Percentiles rank a stretch among this genome's conserved stretches.
These are phyloP conservation scores for Equus przewalskii DNA, from an alignment of 2,113 vertebrate genomes.

Conservation along the genomic window DNA sequence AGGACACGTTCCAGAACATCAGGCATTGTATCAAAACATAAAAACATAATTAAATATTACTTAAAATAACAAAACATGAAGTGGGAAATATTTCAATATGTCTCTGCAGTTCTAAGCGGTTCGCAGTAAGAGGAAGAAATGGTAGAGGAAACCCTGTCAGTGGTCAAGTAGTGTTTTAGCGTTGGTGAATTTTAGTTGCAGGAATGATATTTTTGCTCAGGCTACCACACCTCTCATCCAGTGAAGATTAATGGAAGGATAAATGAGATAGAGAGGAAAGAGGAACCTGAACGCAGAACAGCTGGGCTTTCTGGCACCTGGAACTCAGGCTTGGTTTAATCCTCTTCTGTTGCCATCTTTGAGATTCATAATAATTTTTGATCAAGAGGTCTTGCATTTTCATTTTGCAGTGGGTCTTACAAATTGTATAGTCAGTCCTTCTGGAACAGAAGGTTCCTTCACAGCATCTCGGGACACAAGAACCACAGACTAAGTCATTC, in stretches of 20 bases:
- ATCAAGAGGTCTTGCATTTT: neutral
- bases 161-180: neutral
- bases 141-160: no score
- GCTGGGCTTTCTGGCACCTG: neutral
- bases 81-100: neutral
- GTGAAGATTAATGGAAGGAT: neutral
- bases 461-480: neutral
- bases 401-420: neutral
- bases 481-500: neutral
- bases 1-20: neutral
- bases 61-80: neutral
- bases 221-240: rapidly evolving
- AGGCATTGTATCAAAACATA: neutral
- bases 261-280: neutral
- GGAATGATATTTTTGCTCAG: rapidly evolving
- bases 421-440: neutral
- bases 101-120: neutral
- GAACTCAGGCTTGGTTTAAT: neutral
- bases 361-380: neutral
- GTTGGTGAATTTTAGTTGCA: neutral
- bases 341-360: no score
- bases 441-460: no score
- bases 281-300: neutral
- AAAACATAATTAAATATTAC: neutral
- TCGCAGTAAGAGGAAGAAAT: neutral